Evolutionary conservation across 2,888 invertebrate genomes (phyloP), one percentile per base, ranked within the genome.

Genomic region (Aplocera efformata): DNA sequence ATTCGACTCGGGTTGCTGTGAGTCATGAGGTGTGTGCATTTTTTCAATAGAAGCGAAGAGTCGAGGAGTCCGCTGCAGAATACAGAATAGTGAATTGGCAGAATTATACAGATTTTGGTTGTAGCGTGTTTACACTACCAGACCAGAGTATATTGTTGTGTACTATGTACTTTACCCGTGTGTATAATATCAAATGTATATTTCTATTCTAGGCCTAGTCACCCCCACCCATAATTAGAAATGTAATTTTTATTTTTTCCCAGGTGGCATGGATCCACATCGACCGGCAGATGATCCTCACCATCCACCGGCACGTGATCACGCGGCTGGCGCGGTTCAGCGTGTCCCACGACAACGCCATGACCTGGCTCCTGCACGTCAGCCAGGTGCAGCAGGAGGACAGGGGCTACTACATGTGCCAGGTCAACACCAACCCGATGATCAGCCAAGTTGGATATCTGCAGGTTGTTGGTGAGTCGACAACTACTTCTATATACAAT

Each of bases 231-330:
- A 17, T 17, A 17, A 17, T 17, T 17, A 2, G 5, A 17, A 17
- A 2, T 17, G 3, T 17, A 17, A 17, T 13, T 2, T 8, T 24
- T 1, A 20, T 8, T 42, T 42, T 35, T 17, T 48, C 21, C 1
- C 69, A 97, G 97, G 96, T 97, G 65, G 97, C 97, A 50, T 97
- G 97, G 97, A 94, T 97, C 65, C 96, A 97, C 85, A 96, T 97
- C 70, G 96, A 97, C 81, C 92, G 96, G 33, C 96, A 97, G 89
- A 96, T 97, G 95, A 94, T 97, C 68, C 89, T 97, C 54, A 96
- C 97, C 27, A 95, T 97, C 72, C 96, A 97, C 83, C 93, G 95
- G 17, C 96, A 96, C 84, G 95, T 97, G 57, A 96, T 97, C 67
- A 94, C 96, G 6, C 91, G 96, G 42, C 93, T 97, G 78, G 94